Evolutionary conservation across 2,888 invertebrate genomes (phyloP).

Genomic region (Brenthis ino): DNA sequence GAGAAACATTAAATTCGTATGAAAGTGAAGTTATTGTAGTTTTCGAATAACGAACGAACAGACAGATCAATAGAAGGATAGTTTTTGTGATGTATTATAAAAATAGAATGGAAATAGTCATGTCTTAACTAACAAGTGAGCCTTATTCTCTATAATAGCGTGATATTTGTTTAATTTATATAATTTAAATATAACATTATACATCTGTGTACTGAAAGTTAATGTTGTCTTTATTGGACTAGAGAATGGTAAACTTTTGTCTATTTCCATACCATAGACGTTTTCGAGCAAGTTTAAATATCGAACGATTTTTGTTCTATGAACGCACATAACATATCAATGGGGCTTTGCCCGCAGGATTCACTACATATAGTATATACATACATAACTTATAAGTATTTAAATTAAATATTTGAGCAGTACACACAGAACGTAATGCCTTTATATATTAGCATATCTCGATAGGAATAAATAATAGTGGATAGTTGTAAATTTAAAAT

Average conservation of each 20-base stretch:
- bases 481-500: constrained; percentile 23
- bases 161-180: constrained; percentile 49
- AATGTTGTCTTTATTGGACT: constrained; percentile 70
- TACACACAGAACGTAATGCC: constrained; percentile 35
- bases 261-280: constrained; percentile 50
- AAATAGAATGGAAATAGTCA: constrained; percentile 44
- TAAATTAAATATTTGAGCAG: constrained; percentile 42
- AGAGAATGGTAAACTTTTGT: constrained; percentile 73
- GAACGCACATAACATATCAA: constrained; percentile 52
- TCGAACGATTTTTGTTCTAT: constrained; percentile 59
- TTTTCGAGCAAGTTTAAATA: constrained; percentile 44
- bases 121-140: constrained; percentile 48
- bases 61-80: constrained; percentile 1
- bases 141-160: constrained; percentile 48
- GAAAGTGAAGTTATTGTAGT: background rate
- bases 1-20: background rate
- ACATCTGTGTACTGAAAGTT: constrained; percentile 47
- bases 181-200: constrained; percentile 41
- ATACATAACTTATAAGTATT: constrained; percentile 44
- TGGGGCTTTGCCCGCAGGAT: constrained; percentile 40
- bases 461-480: constrained; percentile 24
- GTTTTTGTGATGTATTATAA: constrained; percentile 27
- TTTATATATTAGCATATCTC: constrained; percentile 17
- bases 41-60: background rate
- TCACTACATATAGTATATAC: constrained; percentile 40